Evolutionary conservation across 2,888 invertebrate genomes (phyloP), one percentile per base, ranked within the genome.

Genomic region (Lycophotia porphyrea): DNA sequence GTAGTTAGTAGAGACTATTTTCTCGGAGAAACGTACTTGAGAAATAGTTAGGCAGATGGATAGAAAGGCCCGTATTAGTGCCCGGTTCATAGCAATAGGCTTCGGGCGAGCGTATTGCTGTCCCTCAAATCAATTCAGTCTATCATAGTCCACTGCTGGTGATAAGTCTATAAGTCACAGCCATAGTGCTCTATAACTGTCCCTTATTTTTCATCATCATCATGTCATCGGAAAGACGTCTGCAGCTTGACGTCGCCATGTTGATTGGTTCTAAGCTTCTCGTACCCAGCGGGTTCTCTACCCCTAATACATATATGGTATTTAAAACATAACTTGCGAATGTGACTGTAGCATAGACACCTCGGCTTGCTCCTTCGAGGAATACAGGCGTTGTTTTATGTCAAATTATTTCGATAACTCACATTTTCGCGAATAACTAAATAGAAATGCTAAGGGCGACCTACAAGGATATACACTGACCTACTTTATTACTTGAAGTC

Each of bases 401-500:
- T n/a, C 24, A n/a, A 39, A 21, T 42, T 15, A 64, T 65, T 65
- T 49, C 27, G 27, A 44, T 78, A 63, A 63, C 15, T 67, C 11
- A 63, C n/a, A 67, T 52, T 55, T 74, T 74, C 24, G 24, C 24
- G n/a, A 42, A 39, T n/a, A 61, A 21, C 9, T 21, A 27, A 42
- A 7, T 58, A 5, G 18, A 73, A 73, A 63, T 55, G 11, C 61
- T 8, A 47, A 27, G 58, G 78, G 55, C 44, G n/a, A 18, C 34
- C 36, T 34, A 15, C 52, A 78, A 67, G 52, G 34, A 74, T 61
- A 42, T 42, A 55, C 34, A n/a, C 47, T 64, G 74, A 78, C 78
- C 66, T 78, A 42, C 42, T 60, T 39, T 78, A 78, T 67, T 55
- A 18, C 61, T 67, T 34, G 18, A 27, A 73, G 27, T 74, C 78